A percentile compares a stretch with the other conserved stretches of the same genome.
These are phyloP conservation scores for Caenorhabditis tropicalis DNA, from an alignment of 1,140 invertebrate genomes.

Conservation along the genomic window DNA sequence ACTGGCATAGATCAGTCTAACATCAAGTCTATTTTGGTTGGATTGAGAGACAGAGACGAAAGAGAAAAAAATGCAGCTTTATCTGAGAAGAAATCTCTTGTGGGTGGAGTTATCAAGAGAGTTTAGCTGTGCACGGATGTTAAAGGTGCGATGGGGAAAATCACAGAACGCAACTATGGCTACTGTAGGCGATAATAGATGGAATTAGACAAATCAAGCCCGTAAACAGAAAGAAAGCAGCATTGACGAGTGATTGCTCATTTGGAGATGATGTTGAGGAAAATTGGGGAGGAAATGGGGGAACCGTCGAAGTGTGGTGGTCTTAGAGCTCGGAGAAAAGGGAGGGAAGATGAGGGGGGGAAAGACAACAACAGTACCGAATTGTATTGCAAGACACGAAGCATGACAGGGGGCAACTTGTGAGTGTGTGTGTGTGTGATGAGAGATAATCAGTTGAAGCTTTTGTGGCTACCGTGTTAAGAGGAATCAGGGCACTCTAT, in stretches of 20 bases:
- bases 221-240: slow-evolving; percentile 30
- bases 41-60: no score
- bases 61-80: no score
- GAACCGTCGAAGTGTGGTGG: neutral
- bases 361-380: slow-evolving; percentile 36
- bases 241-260: neutral
- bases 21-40: no score
- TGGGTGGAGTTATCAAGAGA: no score
- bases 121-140: no score
- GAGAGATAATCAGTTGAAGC: slow-evolving; percentile 16
- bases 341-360: neutral
- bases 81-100: no score
- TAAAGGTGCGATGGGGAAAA: no score
- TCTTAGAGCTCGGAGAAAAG: neutral
- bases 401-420: neutral
- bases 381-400: neutral
- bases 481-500: neutral
- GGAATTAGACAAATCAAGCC: slow-evolving; percentile 31
- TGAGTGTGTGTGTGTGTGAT: neutral
- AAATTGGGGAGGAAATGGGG: neutral
- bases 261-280: neutral
- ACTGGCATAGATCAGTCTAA: no score
- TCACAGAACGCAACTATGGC: slow-evolving; percentile 11
- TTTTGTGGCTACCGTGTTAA: slow-evolving; percentile 7
- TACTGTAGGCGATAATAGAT: neutral